Base-by-base conservation (phyloP, 2,888 invertebrate species). In the Oconnorella tubifera region DNA sequence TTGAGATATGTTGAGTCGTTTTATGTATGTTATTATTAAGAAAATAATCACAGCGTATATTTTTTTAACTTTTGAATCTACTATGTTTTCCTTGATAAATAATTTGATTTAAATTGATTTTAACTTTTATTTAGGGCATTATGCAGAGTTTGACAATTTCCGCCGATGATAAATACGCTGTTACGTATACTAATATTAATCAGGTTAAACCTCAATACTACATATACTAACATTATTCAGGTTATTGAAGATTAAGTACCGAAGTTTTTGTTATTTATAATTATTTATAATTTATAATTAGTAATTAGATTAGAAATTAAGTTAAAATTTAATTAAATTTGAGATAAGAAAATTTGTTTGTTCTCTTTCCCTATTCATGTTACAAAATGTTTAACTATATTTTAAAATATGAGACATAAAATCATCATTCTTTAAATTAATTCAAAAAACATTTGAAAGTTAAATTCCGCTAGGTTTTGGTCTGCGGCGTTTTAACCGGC, bases 171-270 rank as follows among this genome's bases (percentile, higher is more conserved):
- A 91, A 95, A 80, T 95, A 91, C 87, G 95, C 94, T 0, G 91
- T 94, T 3, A 93, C 96, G 0, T 93, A 89, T 76, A 97, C 97
- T 4, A 98, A 96, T 78, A 96, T 96, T 79, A 92, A 94, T 82
- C 94, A 96, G 53, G 53, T 51, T 6, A 40, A 40, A 40, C 40
- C 40, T 40, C 10, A 40, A 40, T 19, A 40, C 40, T 40, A 40
- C 10, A 40, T 40, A 14, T 19, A 40, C 40, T 10, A 19, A 40
- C 40, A 40, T 10, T 14, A n/a, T n/a, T n/a, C n/a, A n/a, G n/a
- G n/a, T n/a, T n/a, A n/a, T n/a, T n/a, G n/a, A 40, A 40, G 10
- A 19, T 40, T 40, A 10, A 14, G 10, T 19, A 40, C 19, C 40
- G 10, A 10, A 40, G 40, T 40, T 19, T 40, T 10, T 40, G 40